phyloP scores from a whole-genome alignment of 2,888 invertebrate species.

The Pseudoips prasinana region DNA sequence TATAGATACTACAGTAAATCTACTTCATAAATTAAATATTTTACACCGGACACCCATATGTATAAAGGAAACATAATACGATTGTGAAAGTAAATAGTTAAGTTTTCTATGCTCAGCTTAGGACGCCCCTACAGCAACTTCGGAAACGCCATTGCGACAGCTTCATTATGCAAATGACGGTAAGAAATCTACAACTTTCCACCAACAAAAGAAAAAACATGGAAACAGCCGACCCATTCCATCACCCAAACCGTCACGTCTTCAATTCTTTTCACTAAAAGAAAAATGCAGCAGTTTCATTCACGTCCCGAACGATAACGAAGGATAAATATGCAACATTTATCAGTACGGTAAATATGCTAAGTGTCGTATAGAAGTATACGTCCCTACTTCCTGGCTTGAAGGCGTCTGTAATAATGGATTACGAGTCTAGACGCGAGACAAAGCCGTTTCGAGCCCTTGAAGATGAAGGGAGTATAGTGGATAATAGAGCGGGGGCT shows the following conservation, averaged over 20 bases:
- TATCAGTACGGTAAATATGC: slow-evolving; percentile 72
- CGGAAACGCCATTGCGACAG: too few species aligned
- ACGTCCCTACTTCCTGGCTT: slow-evolving; percentile 51
- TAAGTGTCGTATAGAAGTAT: slow-evolving; percentile 64
- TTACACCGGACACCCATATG: too few species aligned
- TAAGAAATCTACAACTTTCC: neutral
- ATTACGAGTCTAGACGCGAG: slow-evolving; percentile 76
- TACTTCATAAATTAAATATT: too few species aligned
- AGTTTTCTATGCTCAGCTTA: too few species aligned
- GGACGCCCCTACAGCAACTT: too few species aligned
- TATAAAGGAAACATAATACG: too few species aligned
- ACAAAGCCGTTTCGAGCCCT: slow-evolving; percentile 71
- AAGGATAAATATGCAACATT: slow-evolving; percentile 67
- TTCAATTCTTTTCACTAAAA: slow-evolving; percentile 39
- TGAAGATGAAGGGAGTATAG: slow-evolving; percentile 26
- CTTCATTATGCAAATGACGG: too few species aligned
- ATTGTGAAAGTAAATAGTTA: too few species aligned
- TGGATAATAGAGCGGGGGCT: slow-evolving; percentile 11
- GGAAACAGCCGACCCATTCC: slow-evolving; percentile 2
- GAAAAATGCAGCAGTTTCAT: slow-evolving; percentile 70
- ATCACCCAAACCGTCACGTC: slow-evolving; percentile 11
- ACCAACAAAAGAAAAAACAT: slow-evolving; percentile 1
- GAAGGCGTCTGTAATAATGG: slow-evolving; percentile 71
- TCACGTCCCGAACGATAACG: slow-evolving; percentile 59
- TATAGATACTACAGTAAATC: too few species aligned